phyloP scores from a whole-genome alignment of 2,888 invertebrate species.

The Eupithecia inturbata region DNA sequence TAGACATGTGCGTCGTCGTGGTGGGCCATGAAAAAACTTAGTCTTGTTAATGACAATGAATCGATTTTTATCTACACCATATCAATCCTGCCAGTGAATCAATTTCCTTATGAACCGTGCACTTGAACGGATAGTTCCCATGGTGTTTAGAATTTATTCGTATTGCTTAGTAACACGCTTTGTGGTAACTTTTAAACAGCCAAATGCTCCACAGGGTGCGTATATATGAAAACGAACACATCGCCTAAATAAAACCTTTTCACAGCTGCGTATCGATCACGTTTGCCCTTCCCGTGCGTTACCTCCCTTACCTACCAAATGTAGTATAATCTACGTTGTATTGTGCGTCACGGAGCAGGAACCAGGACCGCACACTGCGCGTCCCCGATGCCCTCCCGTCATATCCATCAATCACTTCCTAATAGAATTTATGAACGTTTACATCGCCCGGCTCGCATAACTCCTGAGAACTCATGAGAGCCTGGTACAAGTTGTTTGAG shows the following conservation, averaged over 20 bases:
- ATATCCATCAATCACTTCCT: slow-evolving; percentile 69
- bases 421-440: slow-evolving; percentile 72
- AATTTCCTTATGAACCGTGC: slow-evolving; percentile 8
- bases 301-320: slow-evolving; percentile 19
- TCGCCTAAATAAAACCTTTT: slow-evolving; percentile 32
- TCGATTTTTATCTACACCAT: neutral
- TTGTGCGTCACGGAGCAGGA: slow-evolving; percentile 52
- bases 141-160: neutral
- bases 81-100: slow-evolving; percentile 2
- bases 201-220: neutral
- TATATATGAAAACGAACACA: slow-evolving; percentile 25
- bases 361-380: slow-evolving; percentile 52
- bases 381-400: slow-evolving; percentile 40
- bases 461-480: slow-evolving; percentile 41
- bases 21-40: neutral
- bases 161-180: slow-evolving; percentile 11
- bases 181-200: neutral
- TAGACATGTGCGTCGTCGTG: neutral
- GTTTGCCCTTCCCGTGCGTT: slow-evolving; percentile 36
- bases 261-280: slow-evolving; percentile 45
- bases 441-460: slow-evolving; percentile 49
- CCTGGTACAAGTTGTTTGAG: slow-evolving; percentile 33
- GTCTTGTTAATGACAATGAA: neutral
- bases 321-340: slow-evolving; percentile 25
- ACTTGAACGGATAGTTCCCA: no score